phyloP scores from a whole-genome alignment of 2,888 invertebrate genomes.

The Pardosa pseudoannulata region DNA sequence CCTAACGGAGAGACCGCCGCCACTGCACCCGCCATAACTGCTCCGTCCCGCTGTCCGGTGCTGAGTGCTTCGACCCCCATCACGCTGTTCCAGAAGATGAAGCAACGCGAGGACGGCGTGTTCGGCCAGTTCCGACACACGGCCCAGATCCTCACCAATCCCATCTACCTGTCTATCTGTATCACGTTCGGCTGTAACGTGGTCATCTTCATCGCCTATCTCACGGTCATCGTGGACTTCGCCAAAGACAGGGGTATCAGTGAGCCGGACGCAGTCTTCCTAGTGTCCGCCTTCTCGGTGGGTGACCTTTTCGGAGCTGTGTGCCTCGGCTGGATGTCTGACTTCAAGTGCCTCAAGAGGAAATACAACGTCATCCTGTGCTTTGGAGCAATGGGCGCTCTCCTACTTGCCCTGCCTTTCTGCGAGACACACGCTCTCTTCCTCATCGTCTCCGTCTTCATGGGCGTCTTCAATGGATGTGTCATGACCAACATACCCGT shows the following conservation, averaged over 20 bases:
- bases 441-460: conserved; percentile 58
- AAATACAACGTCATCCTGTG: conserved; percentile 59
- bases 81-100: conserved; percentile 62
- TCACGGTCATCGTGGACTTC: conserved; percentile 69
- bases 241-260: conserved; percentile 55
- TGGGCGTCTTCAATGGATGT: conserved; percentile 73
- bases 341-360: conserved; percentile 64
- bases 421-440: conserved; percentile 59
- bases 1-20: not conserved
- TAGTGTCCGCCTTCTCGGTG: conserved; percentile 73
- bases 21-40: not conserved
- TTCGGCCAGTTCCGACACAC: conserved; percentile 68
- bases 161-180: conserved; percentile 56
- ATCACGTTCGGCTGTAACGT: conserved; percentile 69
- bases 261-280: conserved; percentile 66
- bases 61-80: conserved; percentile 32
- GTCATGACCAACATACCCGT: conserved; percentile 74
- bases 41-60: conserved; percentile 10
- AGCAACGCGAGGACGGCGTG: conserved; percentile 56
- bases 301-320: conserved; percentile 73
- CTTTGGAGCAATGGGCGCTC: conserved; percentile 68
- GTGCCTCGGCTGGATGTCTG: conserved; percentile 73
- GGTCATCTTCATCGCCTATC: conserved; percentile 63
- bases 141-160: conserved; percentile 62
- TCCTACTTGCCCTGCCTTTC: conserved; percentile 51